phyloP scores from a whole-genome alignment of 2,888 invertebrate genomes.

The Barypeithes pellucidus region DNA sequence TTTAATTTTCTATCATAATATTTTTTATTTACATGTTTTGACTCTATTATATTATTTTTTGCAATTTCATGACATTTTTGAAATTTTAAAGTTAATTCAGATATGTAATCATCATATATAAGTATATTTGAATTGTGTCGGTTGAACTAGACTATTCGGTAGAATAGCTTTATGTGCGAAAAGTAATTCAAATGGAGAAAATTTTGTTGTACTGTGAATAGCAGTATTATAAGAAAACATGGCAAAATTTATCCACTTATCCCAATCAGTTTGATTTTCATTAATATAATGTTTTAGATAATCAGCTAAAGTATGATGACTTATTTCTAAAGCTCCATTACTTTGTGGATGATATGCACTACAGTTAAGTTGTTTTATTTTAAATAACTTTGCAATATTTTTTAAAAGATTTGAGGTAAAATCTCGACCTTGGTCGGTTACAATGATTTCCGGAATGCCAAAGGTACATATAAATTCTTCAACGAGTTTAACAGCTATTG shows the following conservation, averaged over 20 bases:
- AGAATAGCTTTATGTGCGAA: constrained; percentile 64
- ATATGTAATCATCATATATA: constrained; percentile 60
- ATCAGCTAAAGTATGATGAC: constrained; percentile 62
- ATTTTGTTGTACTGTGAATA: constrained; percentile 62
- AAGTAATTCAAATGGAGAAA: constrained; percentile 64
- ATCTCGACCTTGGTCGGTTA: constrained; percentile 65
- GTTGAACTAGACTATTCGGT: constrained; percentile 55
- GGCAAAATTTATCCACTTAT: constrained; percentile 61
- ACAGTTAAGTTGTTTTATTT: constrained; percentile 61
- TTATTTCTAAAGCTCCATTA: constrained; percentile 63
- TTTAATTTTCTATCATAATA: constrained; percentile 55
- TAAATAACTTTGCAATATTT: constrained; percentile 60
- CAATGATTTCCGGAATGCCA: constrained; percentile 63
- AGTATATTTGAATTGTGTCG: constrained; percentile 60
- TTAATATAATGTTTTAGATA: constrained; percentile 65
- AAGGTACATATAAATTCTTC: constrained; percentile 63
- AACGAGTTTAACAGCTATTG: constrained; percentile 61
- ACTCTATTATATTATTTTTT: constrained; percentile 29
- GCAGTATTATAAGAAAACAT: constrained; percentile 64
- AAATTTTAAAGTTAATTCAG: constrained; percentile 57
- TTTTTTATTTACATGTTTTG: constrained; percentile 55
- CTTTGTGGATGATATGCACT: constrained; percentile 62
- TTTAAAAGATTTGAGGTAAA: constrained; percentile 60
- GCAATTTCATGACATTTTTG: constrained; percentile 57
- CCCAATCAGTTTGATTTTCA: constrained; percentile 63